These are phyloP conservation scores for Lophura nycthemera DNA, from an alignment of 2,113 vertebrate genomes.

Conservation along the genomic window DNA sequence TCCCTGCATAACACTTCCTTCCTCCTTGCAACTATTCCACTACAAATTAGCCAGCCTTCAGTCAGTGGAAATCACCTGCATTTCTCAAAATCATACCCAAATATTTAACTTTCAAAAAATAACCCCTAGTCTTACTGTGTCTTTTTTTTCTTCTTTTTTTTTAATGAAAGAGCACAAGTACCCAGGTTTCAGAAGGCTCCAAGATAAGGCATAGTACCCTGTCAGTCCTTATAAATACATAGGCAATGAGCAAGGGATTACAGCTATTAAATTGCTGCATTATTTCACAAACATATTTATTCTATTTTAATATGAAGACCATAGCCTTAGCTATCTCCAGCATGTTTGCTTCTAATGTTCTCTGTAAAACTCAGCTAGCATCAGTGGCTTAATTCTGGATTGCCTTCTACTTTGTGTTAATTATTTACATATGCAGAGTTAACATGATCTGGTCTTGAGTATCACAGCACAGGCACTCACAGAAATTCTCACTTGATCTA, in stretches of 20 bases:
- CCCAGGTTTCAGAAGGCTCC: background rate
- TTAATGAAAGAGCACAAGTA: background rate
- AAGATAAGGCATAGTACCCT: rapidly evolving
- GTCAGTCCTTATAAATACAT: background rate
- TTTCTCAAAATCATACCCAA: background rate
- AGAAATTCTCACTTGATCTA: slow-evolving; percentile 22
- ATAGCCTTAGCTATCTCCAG: background rate
- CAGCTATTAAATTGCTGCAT: background rate
- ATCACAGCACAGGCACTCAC: rapidly evolving
- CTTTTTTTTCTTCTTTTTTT: background rate
- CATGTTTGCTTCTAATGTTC: background rate
- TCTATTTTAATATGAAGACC: background rate
- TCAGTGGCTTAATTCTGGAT: background rate
- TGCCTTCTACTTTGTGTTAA: background rate
- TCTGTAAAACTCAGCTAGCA: background rate
- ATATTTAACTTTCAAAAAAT: background rate
- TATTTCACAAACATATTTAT: background rate
- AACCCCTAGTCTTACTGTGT: background rate
- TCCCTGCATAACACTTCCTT: background rate
- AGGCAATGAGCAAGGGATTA: background rate
- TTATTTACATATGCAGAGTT: background rate
- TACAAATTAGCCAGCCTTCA: background rate
- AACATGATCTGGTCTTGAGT: background rate
- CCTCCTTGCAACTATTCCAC: background rate
- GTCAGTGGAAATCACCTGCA: background rate